These are phyloP conservation scores for Antedon mediterranea DNA, from an alignment of 53 echinoderm and acorn worm species.

Conservation along the genomic window DNA sequence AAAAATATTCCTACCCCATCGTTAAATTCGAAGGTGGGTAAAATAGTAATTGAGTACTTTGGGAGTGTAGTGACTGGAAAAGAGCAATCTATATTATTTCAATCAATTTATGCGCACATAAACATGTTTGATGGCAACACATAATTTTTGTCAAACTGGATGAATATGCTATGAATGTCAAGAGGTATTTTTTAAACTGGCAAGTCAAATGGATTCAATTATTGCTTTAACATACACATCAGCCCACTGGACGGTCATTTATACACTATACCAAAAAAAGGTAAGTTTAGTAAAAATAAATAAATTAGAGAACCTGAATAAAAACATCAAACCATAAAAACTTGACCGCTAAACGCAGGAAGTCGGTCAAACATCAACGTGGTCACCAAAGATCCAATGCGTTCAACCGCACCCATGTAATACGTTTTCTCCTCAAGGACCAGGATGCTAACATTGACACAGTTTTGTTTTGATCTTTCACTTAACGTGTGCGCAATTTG, in stretches of 20 bases:
- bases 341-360: neutral
- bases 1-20: too few relatives aligned
- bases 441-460: neutral
- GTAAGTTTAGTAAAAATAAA: neutral
- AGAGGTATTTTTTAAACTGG: too few relatives aligned
- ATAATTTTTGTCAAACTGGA: too few relatives aligned
- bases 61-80: too few relatives aligned
- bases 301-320: neutral
- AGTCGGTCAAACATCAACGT: neutral
- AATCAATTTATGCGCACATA: too few relatives aligned
- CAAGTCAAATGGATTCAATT: neutral
- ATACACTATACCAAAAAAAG: neutral
- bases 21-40: too few relatives aligned
- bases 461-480: neutral
- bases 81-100: too few relatives aligned
- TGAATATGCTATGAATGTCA: too few relatives aligned
- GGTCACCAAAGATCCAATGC: neutral
- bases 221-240: neutral
- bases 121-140: too few relatives aligned
- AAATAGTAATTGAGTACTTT: too few relatives aligned
- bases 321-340: neutral
- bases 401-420: neutral
- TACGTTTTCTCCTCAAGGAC: neutral
- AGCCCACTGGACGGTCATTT: neutral
- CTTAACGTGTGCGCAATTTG: neutral